Evolutionary conservation across 2,888 invertebrate genomes (phyloP).

Genomic region (Steinernema carpocapsae): DNA sequence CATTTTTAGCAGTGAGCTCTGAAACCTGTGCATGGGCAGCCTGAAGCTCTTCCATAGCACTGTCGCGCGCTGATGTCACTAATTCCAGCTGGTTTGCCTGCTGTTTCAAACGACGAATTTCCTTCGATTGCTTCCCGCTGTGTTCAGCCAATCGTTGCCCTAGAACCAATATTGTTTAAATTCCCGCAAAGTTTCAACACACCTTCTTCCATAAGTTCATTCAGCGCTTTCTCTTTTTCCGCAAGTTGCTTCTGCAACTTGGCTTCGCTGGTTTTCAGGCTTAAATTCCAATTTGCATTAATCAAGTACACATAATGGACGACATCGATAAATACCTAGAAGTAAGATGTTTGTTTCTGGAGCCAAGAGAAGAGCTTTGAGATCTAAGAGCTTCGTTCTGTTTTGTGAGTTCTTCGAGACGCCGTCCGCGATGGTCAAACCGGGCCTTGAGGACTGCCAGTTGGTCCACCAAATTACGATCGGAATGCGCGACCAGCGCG

Average conservation of each 20-base stretch:
- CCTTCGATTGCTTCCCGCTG: slow-evolving; percentile 57
- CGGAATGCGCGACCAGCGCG: background rate
- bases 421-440: slow-evolving; percentile 50
- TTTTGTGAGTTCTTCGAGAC: slow-evolving; percentile 51
- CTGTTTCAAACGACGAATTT: slow-evolving; percentile 54
- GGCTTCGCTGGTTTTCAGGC: slow-evolving; percentile 44
- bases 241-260: slow-evolving; percentile 54
- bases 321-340: slow-evolving; percentile 40
- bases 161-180: slow-evolving; percentile 36
- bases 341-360: slow-evolving; percentile 51
- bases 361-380: slow-evolving; percentile 47
- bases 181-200: background rate
- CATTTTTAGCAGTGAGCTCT: slow-evolving; percentile 34
- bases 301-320: background rate
- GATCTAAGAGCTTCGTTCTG: slow-evolving; percentile 48
- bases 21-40: slow-evolving; percentile 33
- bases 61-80: slow-evolving; percentile 45
- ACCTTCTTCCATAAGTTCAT: slow-evolving; percentile 59
- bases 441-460: slow-evolving; percentile 45
- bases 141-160: slow-evolving; percentile 52
- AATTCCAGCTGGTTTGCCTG: slow-evolving; percentile 48
- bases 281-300: slow-evolving; percentile 31
- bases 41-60: slow-evolving; percentile 45
- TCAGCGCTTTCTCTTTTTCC: slow-evolving; percentile 54
- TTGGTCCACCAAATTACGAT: slow-evolving; percentile 40